These are phyloP conservation scores for Prunella himalayana DNA, from an alignment of 2,113 vertebrate species.

Conservation along the genomic window DNA sequence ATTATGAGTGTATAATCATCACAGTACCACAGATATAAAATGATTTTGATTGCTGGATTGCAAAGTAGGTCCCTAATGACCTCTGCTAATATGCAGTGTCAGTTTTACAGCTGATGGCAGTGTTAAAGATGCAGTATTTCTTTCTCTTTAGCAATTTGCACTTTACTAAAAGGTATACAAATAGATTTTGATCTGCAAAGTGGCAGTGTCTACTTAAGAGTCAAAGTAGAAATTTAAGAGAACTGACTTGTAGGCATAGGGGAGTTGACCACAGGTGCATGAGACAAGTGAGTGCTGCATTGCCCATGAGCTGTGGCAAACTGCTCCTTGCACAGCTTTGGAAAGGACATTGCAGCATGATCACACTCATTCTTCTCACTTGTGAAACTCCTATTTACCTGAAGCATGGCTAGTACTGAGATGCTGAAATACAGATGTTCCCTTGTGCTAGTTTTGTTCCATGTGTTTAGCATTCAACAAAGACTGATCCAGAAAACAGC, in stretches of 20 bases:
- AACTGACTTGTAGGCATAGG: background rate
- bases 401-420: background rate
- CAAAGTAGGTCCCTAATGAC: constrained; percentile 9
- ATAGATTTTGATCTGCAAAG: background rate
- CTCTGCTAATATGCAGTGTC: constrained; percentile 36
- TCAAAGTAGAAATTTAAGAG: background rate
- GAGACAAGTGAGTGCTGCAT: background rate
- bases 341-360: background rate
- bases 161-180: background rate
- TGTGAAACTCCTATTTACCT: background rate
- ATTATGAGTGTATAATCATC: constrained; percentile 21
- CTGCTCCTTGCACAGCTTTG: background rate
- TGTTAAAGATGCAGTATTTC: background rate
- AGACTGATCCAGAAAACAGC: background rate
- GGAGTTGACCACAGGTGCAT: background rate
- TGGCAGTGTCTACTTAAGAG: background rate
- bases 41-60: constrained; percentile 37
- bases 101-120: background rate
- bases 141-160: background rate
- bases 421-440: background rate
- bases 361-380: background rate
- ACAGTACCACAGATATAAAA: constrained; percentile 2
- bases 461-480: background rate
- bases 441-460: background rate
- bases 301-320: background rate